These are phyloP conservation scores for Cryptophagus acutangulus DNA, from an alignment of 2,888 invertebrate genomes.

Conservation along the genomic window DNA sequence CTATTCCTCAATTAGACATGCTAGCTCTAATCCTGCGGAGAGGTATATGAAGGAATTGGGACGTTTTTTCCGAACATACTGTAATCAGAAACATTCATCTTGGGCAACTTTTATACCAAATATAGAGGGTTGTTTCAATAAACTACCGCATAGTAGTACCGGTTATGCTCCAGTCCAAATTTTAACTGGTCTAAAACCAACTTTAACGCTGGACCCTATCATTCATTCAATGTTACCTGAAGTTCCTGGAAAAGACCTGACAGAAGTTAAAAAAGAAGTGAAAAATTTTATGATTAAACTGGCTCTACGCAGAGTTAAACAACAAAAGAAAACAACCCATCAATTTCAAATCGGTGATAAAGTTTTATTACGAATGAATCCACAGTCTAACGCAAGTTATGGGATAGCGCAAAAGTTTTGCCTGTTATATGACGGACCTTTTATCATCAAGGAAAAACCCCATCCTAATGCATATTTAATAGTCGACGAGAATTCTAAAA, in stretches of 20 bases:
- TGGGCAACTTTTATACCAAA: conserved; percentile 3
- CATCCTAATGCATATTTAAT: conserved; percentile 1
- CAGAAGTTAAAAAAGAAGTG: not conserved
- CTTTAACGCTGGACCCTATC: not conserved
- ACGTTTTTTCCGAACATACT: conserved; percentile 7
- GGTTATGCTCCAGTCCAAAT: not conserved
- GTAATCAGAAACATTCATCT: not conserved
- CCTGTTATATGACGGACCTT: not conserved
- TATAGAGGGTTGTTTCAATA: conserved; percentile 3
- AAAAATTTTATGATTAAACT: not conserved
- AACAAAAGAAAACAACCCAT: not conserved
- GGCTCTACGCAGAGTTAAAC: not conserved
- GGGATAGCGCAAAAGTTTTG: not conserved
- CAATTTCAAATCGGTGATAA: not conserved
- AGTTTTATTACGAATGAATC: not conserved
- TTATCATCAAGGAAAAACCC: not conserved
- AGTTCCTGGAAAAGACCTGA: not conserved
- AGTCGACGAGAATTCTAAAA: not conserved
- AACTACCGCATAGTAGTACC: not conserved
- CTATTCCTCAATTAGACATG: conserved; percentile 6
- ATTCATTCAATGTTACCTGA: not conserved
- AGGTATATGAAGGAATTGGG: conserved; percentile 8
- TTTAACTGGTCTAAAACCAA: not conserved
- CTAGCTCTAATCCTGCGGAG: conserved; percentile 5
- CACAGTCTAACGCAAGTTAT: not conserved